These are phyloP conservation scores for Silurus asotus DNA, from an alignment of 2,113 vertebrate genomes.

Conservation along the genomic window DNA sequence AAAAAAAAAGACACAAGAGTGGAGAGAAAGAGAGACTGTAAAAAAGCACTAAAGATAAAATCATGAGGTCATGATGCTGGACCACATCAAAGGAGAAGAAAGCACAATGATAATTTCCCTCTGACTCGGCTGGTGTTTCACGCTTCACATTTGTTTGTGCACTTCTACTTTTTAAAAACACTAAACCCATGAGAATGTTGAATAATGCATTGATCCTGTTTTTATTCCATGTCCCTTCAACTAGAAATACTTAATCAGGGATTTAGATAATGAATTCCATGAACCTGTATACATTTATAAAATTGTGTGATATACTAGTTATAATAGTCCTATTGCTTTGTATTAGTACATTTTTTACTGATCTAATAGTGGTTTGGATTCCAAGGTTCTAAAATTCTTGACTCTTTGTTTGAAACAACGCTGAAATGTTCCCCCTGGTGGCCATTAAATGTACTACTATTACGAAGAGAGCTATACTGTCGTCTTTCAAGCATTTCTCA, in stretches of 20 bases:
- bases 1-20: neutral
- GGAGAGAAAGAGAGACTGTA: neutral
- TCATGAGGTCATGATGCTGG: neutral
- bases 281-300: neutral
- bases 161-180: neutral
- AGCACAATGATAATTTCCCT: constrained; percentile 23
- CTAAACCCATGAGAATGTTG: neutral
- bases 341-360: neutral
- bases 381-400: neutral
- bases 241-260: neutral
- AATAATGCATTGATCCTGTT: neutral
- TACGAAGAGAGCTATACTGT: neutral
- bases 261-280: neutral
- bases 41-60: neutral
- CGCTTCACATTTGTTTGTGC: constrained; percentile 39
- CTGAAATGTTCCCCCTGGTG: constrained; percentile 11
- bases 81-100: constrained; percentile 27
- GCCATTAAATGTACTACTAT: neutral
- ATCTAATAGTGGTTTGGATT: neutral
- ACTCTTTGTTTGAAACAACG: neutral
- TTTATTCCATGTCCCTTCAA: neutral
- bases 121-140: constrained; percentile 60
- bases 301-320: neutral
- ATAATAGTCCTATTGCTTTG: neutral
- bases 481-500: neutral